Evolutionary conservation across 2,888 invertebrate genomes (phyloP).

Genomic region (Chrysolina oricalcia): DNA sequence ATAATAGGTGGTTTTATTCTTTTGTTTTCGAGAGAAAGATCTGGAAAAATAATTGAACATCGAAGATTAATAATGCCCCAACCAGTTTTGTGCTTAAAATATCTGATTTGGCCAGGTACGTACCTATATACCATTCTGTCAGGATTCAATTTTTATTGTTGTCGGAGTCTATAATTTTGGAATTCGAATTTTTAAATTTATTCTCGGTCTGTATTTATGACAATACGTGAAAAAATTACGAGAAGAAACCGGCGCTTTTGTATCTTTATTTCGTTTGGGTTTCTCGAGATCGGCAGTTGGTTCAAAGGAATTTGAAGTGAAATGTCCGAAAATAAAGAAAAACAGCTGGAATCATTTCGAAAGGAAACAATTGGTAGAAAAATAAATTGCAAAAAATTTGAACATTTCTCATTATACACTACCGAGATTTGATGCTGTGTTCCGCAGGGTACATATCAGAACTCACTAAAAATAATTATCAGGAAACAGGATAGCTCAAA

Average conservation of each 20-base stretch:
- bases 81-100: constrained; percentile 63
- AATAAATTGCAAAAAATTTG: not conserved
- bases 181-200: constrained; percentile 67
- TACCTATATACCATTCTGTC: constrained; percentile 51
- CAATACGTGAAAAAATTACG: constrained; percentile 66
- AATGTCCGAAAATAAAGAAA: not conserved
- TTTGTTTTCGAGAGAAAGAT: constrained; percentile 65
- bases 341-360: not conserved
- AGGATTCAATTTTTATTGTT: constrained; percentile 66
- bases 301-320: not conserved
- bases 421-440: too few relatives aligned
- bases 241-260: constrained; percentile 39
- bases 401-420: too few relatives aligned
- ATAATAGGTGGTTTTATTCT: constrained; percentile 59
- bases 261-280: constrained; percentile 42
- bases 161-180: constrained; percentile 67
- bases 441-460: too few relatives aligned
- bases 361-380: not conserved
- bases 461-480: too few relatives aligned
- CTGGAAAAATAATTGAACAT: constrained; percentile 66
- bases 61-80: constrained; percentile 63
- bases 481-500: too few relatives aligned
- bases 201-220: constrained; percentile 66
- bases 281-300: constrained; percentile 28
- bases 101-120: constrained; percentile 58